Conservation (phyloP, 1,140 invertebrate species). For the Drosophila subobscura region DNA sequence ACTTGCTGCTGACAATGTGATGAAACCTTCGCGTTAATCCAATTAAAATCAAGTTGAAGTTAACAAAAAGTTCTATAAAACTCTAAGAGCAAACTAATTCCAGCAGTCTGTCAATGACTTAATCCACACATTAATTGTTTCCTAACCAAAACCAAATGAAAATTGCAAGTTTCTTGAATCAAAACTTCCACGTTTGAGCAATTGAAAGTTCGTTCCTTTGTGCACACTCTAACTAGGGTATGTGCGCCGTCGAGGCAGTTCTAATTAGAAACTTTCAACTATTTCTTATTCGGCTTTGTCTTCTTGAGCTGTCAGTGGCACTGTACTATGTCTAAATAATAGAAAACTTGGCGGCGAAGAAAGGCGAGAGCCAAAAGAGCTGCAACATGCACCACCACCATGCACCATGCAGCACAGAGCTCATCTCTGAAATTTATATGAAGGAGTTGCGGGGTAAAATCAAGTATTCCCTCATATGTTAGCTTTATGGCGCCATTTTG, state of each 20-base stretch:
- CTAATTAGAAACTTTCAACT: slow-evolving; percentile 19
- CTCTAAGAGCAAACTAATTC: no score
- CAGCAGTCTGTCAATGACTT: no score
- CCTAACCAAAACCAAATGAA: no score
- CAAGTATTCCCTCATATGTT: slow-evolving; percentile 77
- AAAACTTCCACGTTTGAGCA: background rate
- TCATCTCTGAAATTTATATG: slow-evolving; percentile 56
- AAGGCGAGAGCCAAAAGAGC: slow-evolving; percentile 21
- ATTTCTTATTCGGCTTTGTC: slow-evolving; percentile 43
- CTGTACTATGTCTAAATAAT: slow-evolving; percentile 73
- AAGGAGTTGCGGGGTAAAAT: slow-evolving; percentile 55
- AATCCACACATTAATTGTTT: no score
- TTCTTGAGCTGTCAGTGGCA: slow-evolving; percentile 62
- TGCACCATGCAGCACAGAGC: slow-evolving; percentile 3
- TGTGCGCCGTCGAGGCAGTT: slow-evolving; percentile 16
- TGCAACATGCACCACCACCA: slow-evolving; percentile 8
- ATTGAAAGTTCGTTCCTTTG: background rate
- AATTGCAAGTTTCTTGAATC: background rate
- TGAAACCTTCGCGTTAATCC: no score
- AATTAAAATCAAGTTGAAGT: no score
- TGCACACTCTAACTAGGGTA: slow-evolving; percentile 16
- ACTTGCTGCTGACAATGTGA: no score
- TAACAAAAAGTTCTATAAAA: no score
- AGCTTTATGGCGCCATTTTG: slow-evolving; percentile 79
- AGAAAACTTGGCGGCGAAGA: slow-evolving; percentile 66